Conservation (phyloP, 2,797 vertebrate species). For the Enoplosus armatus region DNA sequence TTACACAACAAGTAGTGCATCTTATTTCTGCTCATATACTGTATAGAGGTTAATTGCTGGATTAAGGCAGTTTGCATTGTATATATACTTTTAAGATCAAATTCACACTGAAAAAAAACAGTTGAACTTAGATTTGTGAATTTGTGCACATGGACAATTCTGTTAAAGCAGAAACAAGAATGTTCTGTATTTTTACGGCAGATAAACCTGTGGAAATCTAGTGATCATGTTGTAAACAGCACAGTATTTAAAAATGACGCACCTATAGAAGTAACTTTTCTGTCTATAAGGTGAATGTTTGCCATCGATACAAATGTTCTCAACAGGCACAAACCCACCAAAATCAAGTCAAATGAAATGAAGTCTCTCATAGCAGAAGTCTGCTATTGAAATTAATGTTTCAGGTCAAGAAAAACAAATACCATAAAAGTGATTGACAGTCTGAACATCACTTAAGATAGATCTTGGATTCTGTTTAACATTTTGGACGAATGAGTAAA, state of each 20-base stretch:
- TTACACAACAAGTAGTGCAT: conserved; percentile 45
- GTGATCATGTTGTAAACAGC: too few species aligned
- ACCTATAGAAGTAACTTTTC: too few species aligned
- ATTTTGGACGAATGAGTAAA: background rate
- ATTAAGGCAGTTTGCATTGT: background rate
- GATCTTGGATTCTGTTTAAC: background rate
- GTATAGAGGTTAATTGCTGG: background rate
- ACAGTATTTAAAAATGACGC: too few species aligned
- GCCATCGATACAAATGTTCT: too few species aligned
- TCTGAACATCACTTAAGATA: too few species aligned
- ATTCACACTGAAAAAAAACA: background rate
- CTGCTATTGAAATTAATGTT: too few species aligned
- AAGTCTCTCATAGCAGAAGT: background rate
- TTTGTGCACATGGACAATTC: too few species aligned
- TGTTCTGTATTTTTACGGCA: too few species aligned
- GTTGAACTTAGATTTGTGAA: background rate
- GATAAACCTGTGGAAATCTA: too few species aligned
- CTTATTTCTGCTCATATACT: background rate
- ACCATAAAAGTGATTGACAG: background rate
- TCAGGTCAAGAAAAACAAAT: background rate
- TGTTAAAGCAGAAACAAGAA: too few species aligned
- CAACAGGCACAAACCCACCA: too few species aligned
- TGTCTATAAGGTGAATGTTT: too few species aligned
- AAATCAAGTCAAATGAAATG: background rate
- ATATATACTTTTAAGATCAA: background rate